Conservation (phyloP, 2,797 vertebrate species). For the Melanotaenia parkinsoni region DNA sequence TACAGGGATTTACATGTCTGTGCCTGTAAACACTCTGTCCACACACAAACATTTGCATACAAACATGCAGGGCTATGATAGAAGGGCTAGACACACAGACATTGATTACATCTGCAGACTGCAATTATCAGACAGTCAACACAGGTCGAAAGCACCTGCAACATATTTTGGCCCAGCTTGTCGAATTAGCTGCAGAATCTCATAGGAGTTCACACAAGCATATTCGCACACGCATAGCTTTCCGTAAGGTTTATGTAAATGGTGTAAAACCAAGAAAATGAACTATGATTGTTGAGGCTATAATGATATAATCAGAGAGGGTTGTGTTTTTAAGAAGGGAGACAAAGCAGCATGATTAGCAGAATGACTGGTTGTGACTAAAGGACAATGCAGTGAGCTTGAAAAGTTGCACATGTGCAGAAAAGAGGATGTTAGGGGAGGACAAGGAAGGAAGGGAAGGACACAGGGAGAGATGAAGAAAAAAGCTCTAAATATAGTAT, state of each 20-base stretch:
- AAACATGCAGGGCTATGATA: conserved; percentile 43
- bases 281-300: conserved; percentile 55
- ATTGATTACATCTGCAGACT: conserved; percentile 43
- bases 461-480: conserved; percentile 3
- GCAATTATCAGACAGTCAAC: conserved; percentile 44
- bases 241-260: conserved; percentile 44
- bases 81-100: conserved; percentile 32
- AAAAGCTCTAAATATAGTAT: conserved; percentile 15
- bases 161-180: conserved; percentile 45
- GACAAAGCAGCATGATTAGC: conserved; percentile 54
- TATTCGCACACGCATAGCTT: conserved; percentile 8
- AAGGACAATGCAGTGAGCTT: conserved; percentile 62
- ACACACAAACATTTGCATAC: conserved; percentile 60
- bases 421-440: conserved; percentile 13
- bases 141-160: conserved; percentile 62
- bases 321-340: conserved; percentile 67
- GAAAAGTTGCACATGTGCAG: conserved; percentile 52
- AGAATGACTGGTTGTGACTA: conserved; percentile 60
- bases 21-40: conserved; percentile 69
- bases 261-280: conserved; percentile 46
- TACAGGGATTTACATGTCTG: conserved; percentile 76
- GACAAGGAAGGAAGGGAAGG: conserved; percentile 10
- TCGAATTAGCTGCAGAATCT: conserved; percentile 39
- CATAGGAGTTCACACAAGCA: conserved; percentile 21
- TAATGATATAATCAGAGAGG: conserved; percentile 62